Conservation (phyloP, 2,888 invertebrate species). For the Polyommatus iphigenia region DNA sequence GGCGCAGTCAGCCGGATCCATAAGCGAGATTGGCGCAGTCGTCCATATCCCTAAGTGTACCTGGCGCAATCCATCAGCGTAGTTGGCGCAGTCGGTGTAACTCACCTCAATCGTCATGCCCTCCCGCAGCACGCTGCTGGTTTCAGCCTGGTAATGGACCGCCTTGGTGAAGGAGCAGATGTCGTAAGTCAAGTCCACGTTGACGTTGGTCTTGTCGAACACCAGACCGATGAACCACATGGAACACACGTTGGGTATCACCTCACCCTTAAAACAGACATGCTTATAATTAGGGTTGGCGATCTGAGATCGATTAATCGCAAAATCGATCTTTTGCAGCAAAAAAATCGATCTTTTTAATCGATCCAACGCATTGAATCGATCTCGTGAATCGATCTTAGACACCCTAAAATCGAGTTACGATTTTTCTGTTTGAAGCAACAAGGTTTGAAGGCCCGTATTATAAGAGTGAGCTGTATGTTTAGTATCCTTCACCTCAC, state of each 20-base stretch:
- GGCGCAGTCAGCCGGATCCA: not conserved
- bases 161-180: slow-evolving; percentile 94
- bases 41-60: too few relatives aligned
- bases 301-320: too few relatives aligned
- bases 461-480: too few relatives aligned
- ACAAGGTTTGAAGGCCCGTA: too few relatives aligned
- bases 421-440: too few relatives aligned
- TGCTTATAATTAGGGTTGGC: too few relatives aligned
- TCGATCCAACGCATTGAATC: too few relatives aligned
- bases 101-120: slow-evolving; percentile 86
- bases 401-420: too few relatives aligned
- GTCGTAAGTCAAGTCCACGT: slow-evolving; percentile 95
- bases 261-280: slow-evolving; percentile 55
- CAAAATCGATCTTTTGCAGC: too few relatives aligned
- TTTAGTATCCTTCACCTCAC: too few relatives aligned
- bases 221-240: slow-evolving; percentile 99
- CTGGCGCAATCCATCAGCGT: not conserved
- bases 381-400: too few relatives aligned
- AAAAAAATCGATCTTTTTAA: too few relatives aligned
- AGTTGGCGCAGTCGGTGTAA: not conserved
- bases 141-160: slow-evolving; percentile 88
- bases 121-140: slow-evolving; percentile 84
- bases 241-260: slow-evolving; percentile 83
- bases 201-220: slow-evolving; percentile 93
- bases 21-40: not conserved